Conservation (phyloP, 2,113 vertebrate genomes). For the Microcebus tavaratra region DNA sequence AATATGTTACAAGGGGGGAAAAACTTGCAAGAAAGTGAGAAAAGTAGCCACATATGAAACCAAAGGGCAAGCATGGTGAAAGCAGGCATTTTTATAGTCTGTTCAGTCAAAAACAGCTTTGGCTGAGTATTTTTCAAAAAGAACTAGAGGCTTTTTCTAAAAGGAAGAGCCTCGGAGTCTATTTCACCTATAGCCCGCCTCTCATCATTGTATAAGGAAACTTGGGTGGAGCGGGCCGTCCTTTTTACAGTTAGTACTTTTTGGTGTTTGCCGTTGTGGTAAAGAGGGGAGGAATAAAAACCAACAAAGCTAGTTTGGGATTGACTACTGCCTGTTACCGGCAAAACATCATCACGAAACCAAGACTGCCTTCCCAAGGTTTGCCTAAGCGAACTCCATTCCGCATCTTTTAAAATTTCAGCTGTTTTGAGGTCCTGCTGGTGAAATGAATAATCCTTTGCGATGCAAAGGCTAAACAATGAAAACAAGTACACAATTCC, state of each 20-base stretch:
- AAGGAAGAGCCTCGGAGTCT: background rate
- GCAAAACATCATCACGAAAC: conserved; percentile 54
- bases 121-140: conserved; percentile 16
- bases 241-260: conserved; percentile 14
- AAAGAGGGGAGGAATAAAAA: conserved; percentile 43
- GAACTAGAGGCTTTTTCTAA: background rate
- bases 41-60: background rate
- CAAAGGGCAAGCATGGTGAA: background rate
- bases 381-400: background rate
- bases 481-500: background rate
- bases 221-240: background rate
- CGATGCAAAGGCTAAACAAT: background rate
- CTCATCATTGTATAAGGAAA: conserved; percentile 13
- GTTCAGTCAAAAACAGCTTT: conserved; percentile 36
- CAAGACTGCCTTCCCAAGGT: background rate
- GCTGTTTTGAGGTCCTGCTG: background rate
- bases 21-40: conserved; percentile 18
- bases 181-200: conserved; percentile 47
- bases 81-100: conserved; percentile 10
- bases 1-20: background rate
- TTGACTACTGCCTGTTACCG: conserved; percentile 30
- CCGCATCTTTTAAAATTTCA: conserved; percentile 8
- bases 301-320: conserved; percentile 18
- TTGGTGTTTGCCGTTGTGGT: conserved; percentile 42
- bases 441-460: conserved; percentile 12